A percentile compares a stretch with the other conserved stretches of the same genome.
Evolutionary conservation across 2,888 invertebrate species (phyloP).

Genomic region (Tuberolachnus salignus): DNA sequence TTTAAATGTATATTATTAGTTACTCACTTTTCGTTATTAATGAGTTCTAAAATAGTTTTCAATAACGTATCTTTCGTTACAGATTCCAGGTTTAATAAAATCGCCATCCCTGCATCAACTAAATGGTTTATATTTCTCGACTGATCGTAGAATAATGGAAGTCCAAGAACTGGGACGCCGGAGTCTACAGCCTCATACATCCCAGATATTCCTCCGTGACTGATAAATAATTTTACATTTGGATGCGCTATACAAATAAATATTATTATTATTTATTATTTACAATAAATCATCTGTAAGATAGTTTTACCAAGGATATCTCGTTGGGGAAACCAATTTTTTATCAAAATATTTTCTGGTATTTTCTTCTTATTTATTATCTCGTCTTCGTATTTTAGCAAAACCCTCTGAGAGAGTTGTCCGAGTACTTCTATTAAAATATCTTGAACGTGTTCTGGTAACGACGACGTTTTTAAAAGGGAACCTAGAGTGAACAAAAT

Average conservation of each 20-base stretch:
- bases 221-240: constrained; percentile 42
- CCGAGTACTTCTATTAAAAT: background rate
- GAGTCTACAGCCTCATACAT: constrained; percentile 37
- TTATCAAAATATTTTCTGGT: background rate
- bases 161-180: constrained; percentile 21
- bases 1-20: background rate
- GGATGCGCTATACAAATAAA: constrained; percentile 29
- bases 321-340: background rate
- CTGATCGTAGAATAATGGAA: constrained; percentile 24
- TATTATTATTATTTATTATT: background rate
- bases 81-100: background rate
- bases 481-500: background rate
- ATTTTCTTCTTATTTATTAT: background rate
- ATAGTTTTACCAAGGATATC: background rate
- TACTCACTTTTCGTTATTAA: background rate
- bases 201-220: constrained; percentile 38
- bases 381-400: background rate
- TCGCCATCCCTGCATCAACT: constrained; percentile 9
- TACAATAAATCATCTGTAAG: too few relatives aligned
- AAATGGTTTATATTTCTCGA: background rate
- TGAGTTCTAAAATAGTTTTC: background rate
- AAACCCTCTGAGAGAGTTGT: background rate
- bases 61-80: background rate
- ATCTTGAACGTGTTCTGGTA: background rate
- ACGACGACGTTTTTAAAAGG: background rate